Evolutionary conservation across 2,113 vertebrate genomes (phyloP).

Genomic region (Malurus cyaneus): DNA sequence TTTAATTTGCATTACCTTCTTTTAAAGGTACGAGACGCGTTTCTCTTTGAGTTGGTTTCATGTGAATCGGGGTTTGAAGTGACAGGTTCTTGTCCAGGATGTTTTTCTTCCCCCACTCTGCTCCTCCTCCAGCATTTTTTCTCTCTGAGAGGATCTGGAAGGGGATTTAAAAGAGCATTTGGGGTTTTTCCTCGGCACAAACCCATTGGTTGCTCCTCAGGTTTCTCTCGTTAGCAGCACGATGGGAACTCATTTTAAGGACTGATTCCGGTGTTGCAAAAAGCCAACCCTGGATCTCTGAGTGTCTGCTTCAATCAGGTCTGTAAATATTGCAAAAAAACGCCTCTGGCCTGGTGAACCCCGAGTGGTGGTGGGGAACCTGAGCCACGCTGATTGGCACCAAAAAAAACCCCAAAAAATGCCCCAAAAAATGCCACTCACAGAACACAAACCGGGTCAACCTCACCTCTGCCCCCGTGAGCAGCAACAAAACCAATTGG

Average conservation of each 20-base stretch:
- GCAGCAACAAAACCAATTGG: slow-evolving; percentile 53
- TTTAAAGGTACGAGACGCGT: background rate
- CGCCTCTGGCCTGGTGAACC: background rate
- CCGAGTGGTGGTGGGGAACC: slow-evolving; percentile 33
- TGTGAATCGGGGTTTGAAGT: slow-evolving; percentile 96
- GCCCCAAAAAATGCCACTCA: slow-evolving; percentile 26
- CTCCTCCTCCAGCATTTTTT: slow-evolving; percentile 35
- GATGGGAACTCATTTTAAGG: slow-evolving; percentile 59
- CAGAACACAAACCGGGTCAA: slow-evolving; percentile 70
- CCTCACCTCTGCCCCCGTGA: background rate
- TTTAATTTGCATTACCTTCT: slow-evolving; percentile 55
- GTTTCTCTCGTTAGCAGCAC: slow-evolving; percentile 43
- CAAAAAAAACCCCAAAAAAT: background rate
- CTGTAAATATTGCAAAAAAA: slow-evolving; percentile 69
- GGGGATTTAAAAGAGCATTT: slow-evolving; percentile 63
- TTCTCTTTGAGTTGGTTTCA: slow-evolving; percentile 79
- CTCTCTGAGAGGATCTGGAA: slow-evolving; percentile 56
- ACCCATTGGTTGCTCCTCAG: slow-evolving; percentile 19
- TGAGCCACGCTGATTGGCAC: background rate
- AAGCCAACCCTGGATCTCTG: slow-evolving; percentile 72
- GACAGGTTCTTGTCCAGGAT: slow-evolving; percentile 35
- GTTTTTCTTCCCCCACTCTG: slow-evolving; percentile 7
- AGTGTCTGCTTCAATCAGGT: slow-evolving; percentile 75
- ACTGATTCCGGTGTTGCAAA: slow-evolving; percentile 71
- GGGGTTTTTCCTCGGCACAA: slow-evolving; percentile 30